A percentile compares a stretch with the other conserved stretches of the same genome.
Evolutionary conservation across 2,888 invertebrate species (phyloP).

Genomic region (Cephus pulcher): DNA sequence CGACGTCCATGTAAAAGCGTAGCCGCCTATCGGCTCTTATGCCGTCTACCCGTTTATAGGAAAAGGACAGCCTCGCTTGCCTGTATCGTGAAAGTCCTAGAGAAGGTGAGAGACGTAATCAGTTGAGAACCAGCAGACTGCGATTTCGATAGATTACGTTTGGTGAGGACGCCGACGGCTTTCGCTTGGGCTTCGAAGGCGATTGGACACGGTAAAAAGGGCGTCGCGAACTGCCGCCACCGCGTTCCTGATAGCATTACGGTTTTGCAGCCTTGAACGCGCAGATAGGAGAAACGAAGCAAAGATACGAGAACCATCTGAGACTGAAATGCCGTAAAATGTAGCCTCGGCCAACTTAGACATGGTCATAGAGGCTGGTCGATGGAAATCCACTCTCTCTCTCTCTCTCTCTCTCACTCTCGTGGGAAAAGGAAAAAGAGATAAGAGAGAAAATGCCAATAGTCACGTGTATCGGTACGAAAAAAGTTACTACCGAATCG

Average conservation of each 20-base stretch:
- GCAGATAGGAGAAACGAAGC: constrained; percentile 37
- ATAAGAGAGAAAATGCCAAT: constrained; percentile 9
- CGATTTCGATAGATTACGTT: background rate
- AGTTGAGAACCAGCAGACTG: background rate
- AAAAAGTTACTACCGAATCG: constrained; percentile 1
- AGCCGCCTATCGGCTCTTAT: background rate
- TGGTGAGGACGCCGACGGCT: background rate
- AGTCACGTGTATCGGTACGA: background rate
- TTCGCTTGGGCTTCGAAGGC: background rate
- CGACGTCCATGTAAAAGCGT: background rate
- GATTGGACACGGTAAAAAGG: constrained; percentile 28
- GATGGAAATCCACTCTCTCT: constrained; percentile 15
- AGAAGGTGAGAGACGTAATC: background rate
- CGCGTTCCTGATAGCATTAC: constrained; percentile 40
- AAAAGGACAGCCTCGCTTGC: background rate
- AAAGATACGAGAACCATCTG: constrained; percentile 52
- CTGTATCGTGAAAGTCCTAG: background rate
- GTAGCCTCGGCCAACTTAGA: constrained; percentile 65
- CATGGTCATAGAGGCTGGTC: constrained; percentile 53
- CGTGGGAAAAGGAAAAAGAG: constrained; percentile 16
- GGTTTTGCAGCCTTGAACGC: constrained; percentile 5
- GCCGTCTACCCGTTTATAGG: background rate
- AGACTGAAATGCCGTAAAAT: constrained; percentile 60
- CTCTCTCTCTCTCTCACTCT: constrained; percentile 1
- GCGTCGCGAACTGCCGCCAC: constrained; percentile 8